Conservation (phyloP, 1,140 invertebrate genomes). For the Sweltsa coloradensis region DNA sequence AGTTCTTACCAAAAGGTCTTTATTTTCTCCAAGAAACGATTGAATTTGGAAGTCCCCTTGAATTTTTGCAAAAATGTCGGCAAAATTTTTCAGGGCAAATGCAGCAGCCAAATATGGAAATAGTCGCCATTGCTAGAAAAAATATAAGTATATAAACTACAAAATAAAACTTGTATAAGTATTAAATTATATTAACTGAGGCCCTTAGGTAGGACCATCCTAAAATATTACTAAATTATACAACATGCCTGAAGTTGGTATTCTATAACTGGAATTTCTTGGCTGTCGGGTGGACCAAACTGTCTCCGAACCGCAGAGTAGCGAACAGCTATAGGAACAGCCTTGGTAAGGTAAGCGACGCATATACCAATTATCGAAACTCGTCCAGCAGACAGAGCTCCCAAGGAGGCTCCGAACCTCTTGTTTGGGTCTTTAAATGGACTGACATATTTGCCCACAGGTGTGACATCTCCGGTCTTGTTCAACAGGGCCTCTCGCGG, state of each 20-base stretch:
- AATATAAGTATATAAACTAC: conserved; percentile 1
- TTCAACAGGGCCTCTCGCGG: conserved; percentile 39
- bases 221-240: background rate
- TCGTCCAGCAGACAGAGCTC: conserved; percentile 59
- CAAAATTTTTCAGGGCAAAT: conserved; percentile 55
- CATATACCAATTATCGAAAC: conserved; percentile 61
- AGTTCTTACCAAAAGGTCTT: background rate
- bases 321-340: conserved; percentile 63
- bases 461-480: conserved; percentile 41
- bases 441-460: conserved; percentile 38
- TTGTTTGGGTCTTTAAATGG: conserved; percentile 32
- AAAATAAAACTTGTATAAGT: background rate
- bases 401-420: conserved; percentile 38
- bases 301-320: conserved; percentile 71
- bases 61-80: conserved; percentile 41
- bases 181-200: too few species aligned
- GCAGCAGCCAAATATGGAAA: conserved; percentile 63
- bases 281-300: conserved; percentile 47
- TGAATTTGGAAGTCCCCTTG: conserved; percentile 9
- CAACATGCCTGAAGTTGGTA: conserved; percentile 61
- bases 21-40: background rate
- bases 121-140: conserved; percentile 61
- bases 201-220: too few species aligned
- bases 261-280: conserved; percentile 66
- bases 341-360: conserved; percentile 46